These are phyloP conservation scores for Heteronetta atricapilla DNA, from an alignment of 2,113 vertebrate genomes.

Conservation along the genomic window DNA sequence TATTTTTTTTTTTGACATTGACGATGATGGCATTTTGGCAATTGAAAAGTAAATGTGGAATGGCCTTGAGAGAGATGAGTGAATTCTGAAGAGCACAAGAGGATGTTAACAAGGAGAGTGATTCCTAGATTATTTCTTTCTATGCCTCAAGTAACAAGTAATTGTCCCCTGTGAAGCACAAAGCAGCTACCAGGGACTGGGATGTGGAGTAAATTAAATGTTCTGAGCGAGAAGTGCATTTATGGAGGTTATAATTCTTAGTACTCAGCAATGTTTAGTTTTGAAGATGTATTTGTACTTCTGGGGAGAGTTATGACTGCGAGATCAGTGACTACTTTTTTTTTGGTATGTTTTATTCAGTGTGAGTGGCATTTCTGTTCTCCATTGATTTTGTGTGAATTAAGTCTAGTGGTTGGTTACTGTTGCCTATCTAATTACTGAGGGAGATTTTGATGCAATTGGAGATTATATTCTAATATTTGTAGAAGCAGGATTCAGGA, in stretches of 20 bases:
- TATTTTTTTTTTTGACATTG: background rate
- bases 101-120: background rate
- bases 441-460: background rate
- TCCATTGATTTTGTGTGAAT: background rate
- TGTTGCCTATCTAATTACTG: background rate
- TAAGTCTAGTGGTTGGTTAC: background rate
- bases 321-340: background rate
- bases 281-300: background rate
- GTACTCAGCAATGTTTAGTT: background rate
- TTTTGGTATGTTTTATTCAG: background rate
- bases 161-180: background rate
- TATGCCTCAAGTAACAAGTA: background rate
- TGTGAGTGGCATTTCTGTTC: background rate
- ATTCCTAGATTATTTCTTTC: background rate
- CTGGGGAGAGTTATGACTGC: background rate
- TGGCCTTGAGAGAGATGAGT: background rate
- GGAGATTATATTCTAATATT: background rate
- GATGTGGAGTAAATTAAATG: background rate
- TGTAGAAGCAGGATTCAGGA: background rate
- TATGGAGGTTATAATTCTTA: background rate
- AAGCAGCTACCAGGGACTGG: background rate
- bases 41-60: background rate
- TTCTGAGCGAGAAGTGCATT: background rate
- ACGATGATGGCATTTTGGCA: background rate
- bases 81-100: background rate